A percentile compares a stretch with the other conserved stretches of the same genome.
Evolutionary conservation across 2,797 vertebrate species (phyloP).

Genomic region (Mormyrus hasselquistii): DNA sequence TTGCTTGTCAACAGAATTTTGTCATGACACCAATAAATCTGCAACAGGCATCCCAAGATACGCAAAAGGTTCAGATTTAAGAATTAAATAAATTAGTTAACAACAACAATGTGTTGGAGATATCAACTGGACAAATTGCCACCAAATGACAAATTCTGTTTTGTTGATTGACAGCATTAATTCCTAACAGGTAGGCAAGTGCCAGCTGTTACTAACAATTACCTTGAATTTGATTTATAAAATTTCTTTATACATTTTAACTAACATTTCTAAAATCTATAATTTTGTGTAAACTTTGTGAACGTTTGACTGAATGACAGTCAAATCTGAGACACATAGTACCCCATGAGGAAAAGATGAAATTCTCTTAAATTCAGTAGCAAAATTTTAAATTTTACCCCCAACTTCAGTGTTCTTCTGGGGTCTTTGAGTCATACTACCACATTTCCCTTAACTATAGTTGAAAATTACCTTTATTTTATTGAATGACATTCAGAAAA

Average conservation of each 20-base stretch:
- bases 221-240: too few species aligned
- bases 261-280: not conserved
- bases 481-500: not conserved
- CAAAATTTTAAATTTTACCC: not conserved
- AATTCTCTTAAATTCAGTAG: not conserved
- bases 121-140: not conserved
- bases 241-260: not conserved
- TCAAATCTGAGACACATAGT: not conserved
- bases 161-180: not conserved
- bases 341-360: not conserved
- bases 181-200: not conserved
- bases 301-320: not conserved
- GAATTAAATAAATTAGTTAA: not conserved
- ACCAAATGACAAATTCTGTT: not conserved
- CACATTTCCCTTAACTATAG: not conserved
- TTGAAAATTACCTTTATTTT: not conserved
- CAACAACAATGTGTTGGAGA: not conserved
- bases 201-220: too few species aligned
- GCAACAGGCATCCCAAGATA: not conserved
- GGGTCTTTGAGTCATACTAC: not conserved
- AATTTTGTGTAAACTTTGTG: not conserved
- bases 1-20: not conserved
- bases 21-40: not conserved
- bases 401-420: not conserved
- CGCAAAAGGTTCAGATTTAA: not conserved